A percentile compares a stretch with the other conserved stretches of the same genome.
These are phyloP conservation scores for Campylorhamphus procurvoides DNA, from an alignment of 2,113 vertebrate genomes.

Conservation along the genomic window DNA sequence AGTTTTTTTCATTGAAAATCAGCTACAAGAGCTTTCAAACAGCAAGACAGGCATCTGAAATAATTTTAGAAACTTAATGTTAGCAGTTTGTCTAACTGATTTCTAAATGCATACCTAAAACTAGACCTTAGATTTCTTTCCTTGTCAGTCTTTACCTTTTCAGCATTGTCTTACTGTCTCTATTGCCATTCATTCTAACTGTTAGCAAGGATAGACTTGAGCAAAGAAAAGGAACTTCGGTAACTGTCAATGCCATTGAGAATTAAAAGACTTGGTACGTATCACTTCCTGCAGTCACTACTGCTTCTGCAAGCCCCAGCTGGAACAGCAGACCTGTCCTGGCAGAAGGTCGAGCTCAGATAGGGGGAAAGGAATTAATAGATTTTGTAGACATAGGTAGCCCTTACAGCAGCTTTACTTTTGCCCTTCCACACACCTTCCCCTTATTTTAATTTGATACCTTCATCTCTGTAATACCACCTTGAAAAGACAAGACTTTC, in stretches of 20 bases:
- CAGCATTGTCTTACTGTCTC: not conserved
- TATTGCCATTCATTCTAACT: not conserved
- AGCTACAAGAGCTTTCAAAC: not conserved
- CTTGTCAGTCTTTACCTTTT: not conserved
- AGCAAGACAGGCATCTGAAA: slow-evolving; percentile 10
- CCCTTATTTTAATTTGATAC: not conserved
- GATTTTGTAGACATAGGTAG: not conserved
- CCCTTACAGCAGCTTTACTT: not conserved
- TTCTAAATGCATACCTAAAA: slow-evolving; percentile 43
- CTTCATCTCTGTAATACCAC: not conserved
- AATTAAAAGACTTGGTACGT: not conserved
- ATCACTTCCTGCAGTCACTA: not conserved
- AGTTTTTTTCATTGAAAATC: not conserved
- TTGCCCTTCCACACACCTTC: rapidly evolving
- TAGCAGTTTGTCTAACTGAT: slow-evolving; percentile 17
- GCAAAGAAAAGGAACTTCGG: not conserved
- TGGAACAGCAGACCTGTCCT: not conserved
- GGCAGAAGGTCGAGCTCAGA: not conserved
- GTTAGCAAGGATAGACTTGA: not conserved
- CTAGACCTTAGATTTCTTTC: not conserved
- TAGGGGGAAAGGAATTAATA: not conserved
- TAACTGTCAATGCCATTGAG: not conserved
- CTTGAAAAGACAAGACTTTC: not conserved
- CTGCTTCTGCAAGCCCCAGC: not conserved
- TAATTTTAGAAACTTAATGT: slow-evolving; percentile 29